Conservation (phyloP, 2,797 vertebrate species). For the Cyclura pinguis region DNA sequence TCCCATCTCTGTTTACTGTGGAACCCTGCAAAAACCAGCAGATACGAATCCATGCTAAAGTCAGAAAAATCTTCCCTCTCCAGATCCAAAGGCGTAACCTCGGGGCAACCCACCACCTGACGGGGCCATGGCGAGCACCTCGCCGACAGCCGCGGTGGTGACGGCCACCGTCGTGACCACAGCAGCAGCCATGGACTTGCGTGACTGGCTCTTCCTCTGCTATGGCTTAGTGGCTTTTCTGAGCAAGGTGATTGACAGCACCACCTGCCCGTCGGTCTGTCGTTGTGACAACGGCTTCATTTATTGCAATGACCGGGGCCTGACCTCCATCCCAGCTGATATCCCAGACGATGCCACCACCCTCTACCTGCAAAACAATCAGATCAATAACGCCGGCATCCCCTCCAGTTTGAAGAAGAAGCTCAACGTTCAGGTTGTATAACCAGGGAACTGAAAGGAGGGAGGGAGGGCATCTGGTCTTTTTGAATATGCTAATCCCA, state of each 20-base stretch:
- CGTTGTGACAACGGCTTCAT: conserved; percentile 94
- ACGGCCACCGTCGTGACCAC: conserved; percentile 73
- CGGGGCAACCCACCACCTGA: conserved; percentile 18
- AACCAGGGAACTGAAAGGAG: background rate
- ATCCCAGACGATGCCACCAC: conserved; percentile 91
- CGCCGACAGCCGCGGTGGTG: conserved; percentile 63
- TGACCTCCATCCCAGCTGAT: conserved; percentile 88
- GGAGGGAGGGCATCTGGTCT: background rate
- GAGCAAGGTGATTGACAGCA: conserved; percentile 83
- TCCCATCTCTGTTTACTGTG: background rate
- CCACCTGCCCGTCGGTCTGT: conserved; percentile 89
- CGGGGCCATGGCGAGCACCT: conserved; percentile 63
- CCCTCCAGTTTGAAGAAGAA: conserved; percentile 87
- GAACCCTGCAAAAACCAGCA: background rate
- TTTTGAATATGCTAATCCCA: background rate
- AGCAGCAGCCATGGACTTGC: conserved; percentile 78
- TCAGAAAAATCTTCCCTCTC: background rate
- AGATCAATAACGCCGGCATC: conserved; percentile 92
- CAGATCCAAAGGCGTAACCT: conserved; percentile 43
- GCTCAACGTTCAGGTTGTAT: conserved; percentile 76
- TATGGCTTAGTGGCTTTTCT: conserved; percentile 85
- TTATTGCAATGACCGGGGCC: conserved; percentile 95
- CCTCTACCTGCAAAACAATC: conserved; percentile 97
- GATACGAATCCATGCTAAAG: background rate
- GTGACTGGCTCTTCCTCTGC: conserved; percentile 84